Percentiles rank a stretch among this genome's conserved stretches.
Evolutionary conservation across 1,140 invertebrate genomes (phyloP).

Genomic region (Ladona fulva): DNA sequence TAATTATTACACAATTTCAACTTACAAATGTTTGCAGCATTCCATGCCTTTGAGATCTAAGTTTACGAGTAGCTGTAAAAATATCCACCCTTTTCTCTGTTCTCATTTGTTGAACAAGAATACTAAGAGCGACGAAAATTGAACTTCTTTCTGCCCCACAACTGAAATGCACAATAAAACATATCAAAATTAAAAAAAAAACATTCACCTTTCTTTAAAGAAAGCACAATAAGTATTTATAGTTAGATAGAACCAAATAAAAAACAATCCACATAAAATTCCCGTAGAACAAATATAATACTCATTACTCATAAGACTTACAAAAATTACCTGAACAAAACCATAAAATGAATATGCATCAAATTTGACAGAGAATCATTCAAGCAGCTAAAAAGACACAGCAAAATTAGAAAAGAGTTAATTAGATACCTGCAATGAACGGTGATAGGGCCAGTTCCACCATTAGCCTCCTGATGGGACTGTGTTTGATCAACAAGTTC

Average conservation of each 20-base stretch:
- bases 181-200: no score
- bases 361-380: no score
- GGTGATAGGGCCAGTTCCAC: constrained; percentile 50
- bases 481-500: constrained; percentile 65
- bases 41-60: constrained; percentile 70
- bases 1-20: constrained; percentile 23
- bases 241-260: no score
- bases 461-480: constrained; percentile 32
- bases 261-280: no score
- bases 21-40: constrained; percentile 76
- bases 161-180: constrained; percentile 34
- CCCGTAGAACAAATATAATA: no score
- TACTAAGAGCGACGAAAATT: constrained; percentile 78
- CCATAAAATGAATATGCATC: no score
- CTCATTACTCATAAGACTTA: no score
- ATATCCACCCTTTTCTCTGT: constrained; percentile 77
- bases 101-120: constrained; percentile 71
- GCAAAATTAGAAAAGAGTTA: no score
- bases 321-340: no score
- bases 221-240: no score
- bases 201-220: no score
- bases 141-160: constrained; percentile 77
- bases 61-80: constrained; percentile 70
- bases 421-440: constrained; percentile 70
- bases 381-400: no score